Base-by-base conservation (phyloP, 2,888 invertebrate species). In the Brachyptera putata region DNA sequence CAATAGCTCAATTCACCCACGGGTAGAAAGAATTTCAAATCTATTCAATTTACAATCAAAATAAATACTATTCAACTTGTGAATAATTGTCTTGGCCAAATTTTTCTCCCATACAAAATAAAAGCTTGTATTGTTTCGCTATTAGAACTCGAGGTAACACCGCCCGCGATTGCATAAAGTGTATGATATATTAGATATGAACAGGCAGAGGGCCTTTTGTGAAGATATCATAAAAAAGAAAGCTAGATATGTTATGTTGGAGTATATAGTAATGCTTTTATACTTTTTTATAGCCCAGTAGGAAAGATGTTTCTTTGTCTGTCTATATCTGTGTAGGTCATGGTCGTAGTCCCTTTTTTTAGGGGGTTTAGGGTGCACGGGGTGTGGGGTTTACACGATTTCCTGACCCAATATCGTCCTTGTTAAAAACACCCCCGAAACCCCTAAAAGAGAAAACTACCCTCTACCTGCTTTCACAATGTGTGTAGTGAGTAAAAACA, bases 271-370 rank as follows among this genome's bases (percentile, higher is more conserved):
- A n/a, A n/a, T n/a, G 11, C 53, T 53, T 53, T 53, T 53, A 53
- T 36, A 22, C 34, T 53, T 34, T n/a, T 53, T 53, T 36, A 30
- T 53, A 53, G 34, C 53, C 53, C 34, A 53, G 53, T 46, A 46
- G 46, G 46, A 56, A 46, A 9, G 25, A 34, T 1, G 37, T 18
- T 46, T 48, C 48, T 43, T 48, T 60, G 48, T 60, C 48, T 56
- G 60, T 43, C 25, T 36, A 24, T 34, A 24, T 56, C 26, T 56
- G 37, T 56, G 21, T 60, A 56, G 60, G 60, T 60, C 60, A 60
- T 34, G 60, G 60, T 22, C 56, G 46, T 7, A 14, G 14, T 7
- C 16, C 34, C 3, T 49, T 41, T 21, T 7, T 24, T 26, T 3
- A 25, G 2, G 49, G 25, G 49, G 30, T 50, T n/a, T n/a, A n/a